phyloP scores from a whole-genome alignment of 2,888 invertebrate species.

The Chloroclysta siterata region DNA sequence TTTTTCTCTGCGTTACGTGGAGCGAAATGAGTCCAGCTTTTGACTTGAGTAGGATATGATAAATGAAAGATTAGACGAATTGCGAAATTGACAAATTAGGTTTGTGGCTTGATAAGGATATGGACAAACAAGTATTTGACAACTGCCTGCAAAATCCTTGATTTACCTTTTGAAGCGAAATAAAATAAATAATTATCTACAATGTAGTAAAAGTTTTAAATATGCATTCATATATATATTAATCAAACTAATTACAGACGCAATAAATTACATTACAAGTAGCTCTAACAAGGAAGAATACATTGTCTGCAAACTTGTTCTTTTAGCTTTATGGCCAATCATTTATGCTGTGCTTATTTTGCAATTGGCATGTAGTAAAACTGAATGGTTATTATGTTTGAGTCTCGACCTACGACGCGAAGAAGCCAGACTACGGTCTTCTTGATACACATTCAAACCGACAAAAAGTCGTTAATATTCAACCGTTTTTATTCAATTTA shows the following conservation, averaged over 20 bases:
- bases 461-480: too few relatives aligned
- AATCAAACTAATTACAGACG: constrained; percentile 28
- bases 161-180: too few relatives aligned
- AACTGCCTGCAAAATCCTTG: too few relatives aligned
- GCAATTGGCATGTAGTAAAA: constrained; percentile 75
- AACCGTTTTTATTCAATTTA: too few relatives aligned
- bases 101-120: too few relatives aligned
- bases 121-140: too few relatives aligned
- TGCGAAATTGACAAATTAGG: too few relatives aligned
- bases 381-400: constrained; percentile 64
- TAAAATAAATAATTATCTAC: too few relatives aligned
- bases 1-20: too few relatives aligned
- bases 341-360: constrained; percentile 71
- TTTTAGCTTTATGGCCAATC: constrained; percentile 66
- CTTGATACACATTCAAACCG: background rate
- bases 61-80: too few relatives aligned
- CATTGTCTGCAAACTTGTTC: constrained; percentile 56
- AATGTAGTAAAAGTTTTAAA: background rate
- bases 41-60: too few relatives aligned
- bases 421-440: background rate
- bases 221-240: constrained; percentile 24
- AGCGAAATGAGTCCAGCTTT: too few relatives aligned
- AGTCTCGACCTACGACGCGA: background rate
- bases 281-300: constrained; percentile 49
- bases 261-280: constrained; percentile 30